These are phyloP conservation scores for Eurystomus gularis DNA, from an alignment of 2,113 vertebrate species.

Conservation along the genomic window DNA sequence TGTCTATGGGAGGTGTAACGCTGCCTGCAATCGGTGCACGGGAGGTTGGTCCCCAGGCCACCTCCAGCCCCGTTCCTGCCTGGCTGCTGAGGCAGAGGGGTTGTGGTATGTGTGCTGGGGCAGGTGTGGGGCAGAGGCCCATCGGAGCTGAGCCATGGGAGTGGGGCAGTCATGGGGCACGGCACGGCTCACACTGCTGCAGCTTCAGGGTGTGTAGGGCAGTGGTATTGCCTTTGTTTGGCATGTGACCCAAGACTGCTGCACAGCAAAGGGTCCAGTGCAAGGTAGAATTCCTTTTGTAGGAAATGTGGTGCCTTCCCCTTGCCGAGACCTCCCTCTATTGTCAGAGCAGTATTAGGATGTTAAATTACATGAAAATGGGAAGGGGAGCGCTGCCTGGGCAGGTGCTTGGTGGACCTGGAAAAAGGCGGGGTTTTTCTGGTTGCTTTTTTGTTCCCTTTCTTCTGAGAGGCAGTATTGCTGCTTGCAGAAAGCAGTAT, in stretches of 20 bases:
- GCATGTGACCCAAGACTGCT: fast-evolving
- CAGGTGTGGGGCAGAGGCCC: neutral
- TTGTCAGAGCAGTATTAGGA: neutral
- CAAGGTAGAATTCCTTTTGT: neutral
- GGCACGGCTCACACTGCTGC: neutral
- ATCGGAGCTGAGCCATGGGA: neutral
- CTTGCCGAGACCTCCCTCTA: neutral
- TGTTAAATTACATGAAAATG: neutral
- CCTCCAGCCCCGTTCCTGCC: neutral
- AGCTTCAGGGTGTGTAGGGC: no score
- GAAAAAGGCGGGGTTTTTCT: neutral
- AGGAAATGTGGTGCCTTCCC: neutral
- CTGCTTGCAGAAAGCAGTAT: neutral
- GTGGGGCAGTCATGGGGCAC: neutral
- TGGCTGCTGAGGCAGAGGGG: neutral
- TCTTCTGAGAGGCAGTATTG: neutral
- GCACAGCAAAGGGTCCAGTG: neutral
- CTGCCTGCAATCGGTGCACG: fast-evolving
- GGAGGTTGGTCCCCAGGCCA: neutral
- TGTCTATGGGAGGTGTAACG: neutral
- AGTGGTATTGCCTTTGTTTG: neutral
- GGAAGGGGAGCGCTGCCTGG: neutral
- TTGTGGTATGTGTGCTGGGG: neutral
- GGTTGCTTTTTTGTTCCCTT: neutral
- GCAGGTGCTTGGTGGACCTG: neutral